Base-by-base conservation (phyloP, 1,140 invertebrate species). In the Drosophila carrolli region DNA sequence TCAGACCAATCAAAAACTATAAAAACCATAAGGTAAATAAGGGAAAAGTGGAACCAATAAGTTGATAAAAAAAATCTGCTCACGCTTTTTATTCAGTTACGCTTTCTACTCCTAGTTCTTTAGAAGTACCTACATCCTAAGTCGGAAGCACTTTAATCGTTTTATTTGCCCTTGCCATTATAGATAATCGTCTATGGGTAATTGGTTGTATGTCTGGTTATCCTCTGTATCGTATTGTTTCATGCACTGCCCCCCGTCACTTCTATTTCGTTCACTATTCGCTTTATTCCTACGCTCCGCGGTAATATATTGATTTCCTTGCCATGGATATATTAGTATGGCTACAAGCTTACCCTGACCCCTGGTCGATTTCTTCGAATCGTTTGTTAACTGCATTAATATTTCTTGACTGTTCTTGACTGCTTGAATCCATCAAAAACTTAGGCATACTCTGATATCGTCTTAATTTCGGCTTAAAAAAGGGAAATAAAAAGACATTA, bases 141-240 rank as follows among this genome's bases (percentile, higher is more conserved):
- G 53, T 88, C 83, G 83, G 83, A 86, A 86, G 83, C 83, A 86
- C 83, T 89, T 89, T 79, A 77, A 74, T 86, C 84, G 56, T 70
- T 86, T 88, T 86, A 83, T 86, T 86, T 86, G 84, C 83, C 83
- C 74, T 86, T 89, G 80, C 84, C 72, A 62, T 79, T 51, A 60
- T 44, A 59, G 67, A 70, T 79, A 73, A 67, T 81, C 55, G 53
- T 66, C 61, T 75, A 51, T 74, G 48, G 57, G 13, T 73, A 67
- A 58, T 68, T 78, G 38, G 60, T 47, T 62, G 44, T 38, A 47
- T 75, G 41, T 54, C 6, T 75, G 47, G 38, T 50, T 56, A 32
- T 55, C 29, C 55, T 27, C 35, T 66, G 13, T 38, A 37, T 53
- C 50, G 58, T 60, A 71, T 76, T 65, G 48, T 60, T 47, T 62